Evolutionary conservation across 2,113 vertebrate species (phyloP).

Genomic region (Phaetusa simplex): DNA sequence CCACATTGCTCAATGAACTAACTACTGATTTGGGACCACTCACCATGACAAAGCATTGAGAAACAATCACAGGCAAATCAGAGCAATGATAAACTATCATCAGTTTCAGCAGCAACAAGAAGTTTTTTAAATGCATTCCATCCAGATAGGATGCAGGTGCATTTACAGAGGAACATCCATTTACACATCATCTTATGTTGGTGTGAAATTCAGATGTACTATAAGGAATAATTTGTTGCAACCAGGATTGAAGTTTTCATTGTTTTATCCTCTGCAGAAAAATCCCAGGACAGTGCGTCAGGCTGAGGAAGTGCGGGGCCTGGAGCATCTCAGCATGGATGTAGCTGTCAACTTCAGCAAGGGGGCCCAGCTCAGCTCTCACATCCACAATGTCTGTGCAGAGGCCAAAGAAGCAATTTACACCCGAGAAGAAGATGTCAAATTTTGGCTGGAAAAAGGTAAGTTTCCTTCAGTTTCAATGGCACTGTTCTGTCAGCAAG

Average conservation of each 20-base stretch:
- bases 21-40: background rate
- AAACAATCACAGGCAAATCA: background rate
- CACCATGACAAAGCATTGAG: accelerated
- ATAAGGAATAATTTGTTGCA: background rate
- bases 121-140: background rate
- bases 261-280: slow-evolving; percentile 75
- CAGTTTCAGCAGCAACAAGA: background rate
- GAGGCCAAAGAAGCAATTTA: slow-evolving; percentile 92
- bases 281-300: slow-evolving; percentile 88
- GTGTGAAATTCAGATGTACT: accelerated
- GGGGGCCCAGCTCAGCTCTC: slow-evolving; percentile 87
- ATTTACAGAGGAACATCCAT: background rate
- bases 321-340: slow-evolving; percentile 89
- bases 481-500: background rate
- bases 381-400: slow-evolving; percentile 89
- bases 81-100: background rate
- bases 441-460: slow-evolving; percentile 91
- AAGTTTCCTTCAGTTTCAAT: accelerated
- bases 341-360: slow-evolving; percentile 88
- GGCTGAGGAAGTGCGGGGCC: slow-evolving; percentile 87
- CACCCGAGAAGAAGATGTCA: slow-evolving; percentile 88
- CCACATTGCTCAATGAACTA: accelerated
- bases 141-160: background rate
- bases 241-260: accelerated
- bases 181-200: accelerated